phyloP scores from a whole-genome alignment of 2,797 vertebrate genomes.

The Anguilla marmorata region DNA sequence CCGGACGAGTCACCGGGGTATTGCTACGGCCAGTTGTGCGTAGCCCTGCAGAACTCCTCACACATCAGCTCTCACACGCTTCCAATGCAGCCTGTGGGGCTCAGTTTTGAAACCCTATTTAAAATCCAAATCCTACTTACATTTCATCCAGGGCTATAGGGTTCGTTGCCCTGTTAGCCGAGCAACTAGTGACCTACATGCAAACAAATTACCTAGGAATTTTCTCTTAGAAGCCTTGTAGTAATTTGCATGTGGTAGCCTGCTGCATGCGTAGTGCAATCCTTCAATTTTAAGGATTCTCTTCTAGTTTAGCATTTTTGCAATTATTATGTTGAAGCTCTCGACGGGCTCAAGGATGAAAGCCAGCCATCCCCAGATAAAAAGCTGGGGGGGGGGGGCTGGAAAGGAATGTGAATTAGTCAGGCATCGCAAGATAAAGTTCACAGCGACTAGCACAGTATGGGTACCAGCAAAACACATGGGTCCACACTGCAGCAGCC shows the following conservation, averaged over 20 bases:
- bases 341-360: not conserved
- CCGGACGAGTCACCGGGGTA: not conserved
- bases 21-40: not conserved
- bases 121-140: too few species aligned
- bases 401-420: not conserved
- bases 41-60: not conserved
- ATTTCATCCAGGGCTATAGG: not conserved
- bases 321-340: not conserved
- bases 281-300: not conserved
- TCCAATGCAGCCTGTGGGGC: not conserved
- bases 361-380: slow-evolving; percentile 3
- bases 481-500: not conserved
- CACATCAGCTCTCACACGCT: not conserved
- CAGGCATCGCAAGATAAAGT: not conserved
- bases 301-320: not conserved
- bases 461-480: slow-evolving; percentile 1
- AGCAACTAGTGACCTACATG: not conserved
- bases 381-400: not conserved
- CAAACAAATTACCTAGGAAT: not conserved
- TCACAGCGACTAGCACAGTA: not conserved
- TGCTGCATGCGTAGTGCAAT: not conserved
- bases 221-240: not conserved
- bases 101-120: not conserved
- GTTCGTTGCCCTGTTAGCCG: not conserved
- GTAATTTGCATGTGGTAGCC: not conserved